Evolutionary conservation across 2,113 vertebrate species (phyloP).

Genomic region (Odobenus rosmarus): DNA sequence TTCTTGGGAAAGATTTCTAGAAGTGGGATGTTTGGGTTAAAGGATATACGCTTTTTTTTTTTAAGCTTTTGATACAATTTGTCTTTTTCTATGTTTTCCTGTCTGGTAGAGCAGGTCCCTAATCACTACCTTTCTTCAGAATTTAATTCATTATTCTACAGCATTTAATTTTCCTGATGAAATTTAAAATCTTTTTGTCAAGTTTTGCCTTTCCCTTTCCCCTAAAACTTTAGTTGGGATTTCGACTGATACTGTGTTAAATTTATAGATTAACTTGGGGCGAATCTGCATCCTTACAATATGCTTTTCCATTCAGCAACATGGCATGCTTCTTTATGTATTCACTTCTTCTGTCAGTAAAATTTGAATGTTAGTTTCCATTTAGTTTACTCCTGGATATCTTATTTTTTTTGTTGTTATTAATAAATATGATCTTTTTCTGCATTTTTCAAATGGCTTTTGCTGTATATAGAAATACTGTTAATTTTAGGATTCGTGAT

Average conservation of each 20-base stretch:
- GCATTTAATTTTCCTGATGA: not conserved
- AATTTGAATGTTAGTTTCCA: not conserved
- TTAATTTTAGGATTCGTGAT: not conserved
- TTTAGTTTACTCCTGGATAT: not conserved
- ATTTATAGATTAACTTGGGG: not conserved
- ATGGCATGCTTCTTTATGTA: not conserved
- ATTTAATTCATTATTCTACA: not conserved
- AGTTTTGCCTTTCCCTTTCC: not conserved
- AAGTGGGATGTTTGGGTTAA: not conserved
- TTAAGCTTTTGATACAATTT: not conserved
- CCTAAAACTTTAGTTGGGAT: not conserved
- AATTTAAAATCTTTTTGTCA: not conserved
- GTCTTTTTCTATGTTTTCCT: not conserved
- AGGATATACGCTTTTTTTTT: not conserved
- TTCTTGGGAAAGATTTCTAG: not conserved
- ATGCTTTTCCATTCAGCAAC: not conserved
- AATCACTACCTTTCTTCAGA: not conserved
- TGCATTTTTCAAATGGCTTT: not conserved
- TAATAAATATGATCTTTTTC: not conserved
- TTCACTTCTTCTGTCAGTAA: not conserved
- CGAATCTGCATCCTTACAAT: not conserved
- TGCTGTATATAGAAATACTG: not conserved
- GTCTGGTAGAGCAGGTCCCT: not conserved
- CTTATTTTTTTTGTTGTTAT: not conserved
- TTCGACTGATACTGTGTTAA: not conserved